A percentile compares a stretch with the other conserved stretches of the same genome.
Conservation (phyloP, 2,888 invertebrate genomes). For the Phengaris alcon region DNA sequence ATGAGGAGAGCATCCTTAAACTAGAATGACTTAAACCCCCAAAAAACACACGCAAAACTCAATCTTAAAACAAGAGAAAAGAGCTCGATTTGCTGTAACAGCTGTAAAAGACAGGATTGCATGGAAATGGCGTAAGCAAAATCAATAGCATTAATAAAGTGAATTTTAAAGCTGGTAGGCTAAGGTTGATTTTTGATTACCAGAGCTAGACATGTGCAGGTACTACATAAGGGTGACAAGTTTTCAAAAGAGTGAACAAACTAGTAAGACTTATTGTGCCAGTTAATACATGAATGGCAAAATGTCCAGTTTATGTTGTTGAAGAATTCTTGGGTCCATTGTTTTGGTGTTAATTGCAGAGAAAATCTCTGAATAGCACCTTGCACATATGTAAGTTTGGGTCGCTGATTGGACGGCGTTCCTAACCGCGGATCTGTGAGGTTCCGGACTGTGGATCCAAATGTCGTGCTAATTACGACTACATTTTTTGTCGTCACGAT, state of each 20-base stretch:
- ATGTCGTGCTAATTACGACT: no score
- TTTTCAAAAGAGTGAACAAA: constrained; percentile 44
- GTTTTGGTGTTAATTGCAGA: neutral
- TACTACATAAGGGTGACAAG: constrained; percentile 37
- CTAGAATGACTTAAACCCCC: constrained; percentile 23
- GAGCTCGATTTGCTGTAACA: neutral
- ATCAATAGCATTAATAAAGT: neutral
- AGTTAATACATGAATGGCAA: constrained; percentile 43
- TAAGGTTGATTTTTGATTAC: constrained; percentile 31
- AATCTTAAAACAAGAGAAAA: neutral
- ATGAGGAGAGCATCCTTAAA: constrained; percentile 45
- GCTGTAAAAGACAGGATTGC: neutral
- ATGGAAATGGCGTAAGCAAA: constrained; percentile 22
- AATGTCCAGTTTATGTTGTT: constrained; percentile 40
- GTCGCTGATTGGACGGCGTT: no score
- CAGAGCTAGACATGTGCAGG: constrained; percentile 9
- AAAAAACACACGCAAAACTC: constrained; percentile 8
- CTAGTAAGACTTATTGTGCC: constrained; percentile 47
- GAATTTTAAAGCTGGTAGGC: neutral
- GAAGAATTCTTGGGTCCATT: neutral
- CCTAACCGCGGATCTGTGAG: no score
- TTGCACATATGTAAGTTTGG: no score
- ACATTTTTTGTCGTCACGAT: no score
- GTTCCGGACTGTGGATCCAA: no score
- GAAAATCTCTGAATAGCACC: neutral